Percentiles rank a stretch among this genome's conserved stretches.
phyloP scores from a whole-genome alignment of 2,888 invertebrate genomes.

The Tanytarsus gracilentus region DNA sequence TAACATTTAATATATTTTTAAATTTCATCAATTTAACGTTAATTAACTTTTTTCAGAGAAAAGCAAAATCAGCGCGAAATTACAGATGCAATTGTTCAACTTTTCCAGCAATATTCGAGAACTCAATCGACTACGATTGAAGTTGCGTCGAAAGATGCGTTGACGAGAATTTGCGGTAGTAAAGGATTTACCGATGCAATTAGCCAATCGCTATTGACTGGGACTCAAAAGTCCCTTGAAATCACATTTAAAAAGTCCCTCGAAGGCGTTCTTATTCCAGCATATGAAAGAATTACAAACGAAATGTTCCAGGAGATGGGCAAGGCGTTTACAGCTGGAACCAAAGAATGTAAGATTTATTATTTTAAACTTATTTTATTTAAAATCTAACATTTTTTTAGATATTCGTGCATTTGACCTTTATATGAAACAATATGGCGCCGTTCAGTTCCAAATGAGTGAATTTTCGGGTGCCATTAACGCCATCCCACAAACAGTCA shows the following conservation, averaged over 20 bases:
- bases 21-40: background rate
- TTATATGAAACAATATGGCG: conserved; percentile 44
- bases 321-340: conserved; percentile 77
- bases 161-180: conserved; percentile 15
- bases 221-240: conserved; percentile 65
- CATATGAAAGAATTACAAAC: conserved; percentile 77
- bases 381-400: conserved; percentile 32
- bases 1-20: background rate
- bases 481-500: conserved; percentile 36
- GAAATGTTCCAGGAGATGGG: conserved; percentile 85
- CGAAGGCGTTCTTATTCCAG: conserved; percentile 66
- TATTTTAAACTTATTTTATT: conserved; percentile 29
- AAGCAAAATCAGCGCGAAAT: conserved; percentile 39
- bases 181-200: conserved; percentile 57
- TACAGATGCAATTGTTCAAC: conserved; percentile 33
- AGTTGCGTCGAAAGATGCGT: background rate
- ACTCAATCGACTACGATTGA: background rate
- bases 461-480: conserved; percentile 39
- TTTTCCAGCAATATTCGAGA: conserved; percentile 3
- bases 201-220: conserved; percentile 55
- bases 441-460: conserved; percentile 39
- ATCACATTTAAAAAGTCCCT: conserved; percentile 67
- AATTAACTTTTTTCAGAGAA: conserved; percentile 38
- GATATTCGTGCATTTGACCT: conserved; percentile 47
- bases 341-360: conserved; percentile 70